Conservation (phyloP, 2,888 invertebrate genomes). For the Orthosia gothica region DNA sequence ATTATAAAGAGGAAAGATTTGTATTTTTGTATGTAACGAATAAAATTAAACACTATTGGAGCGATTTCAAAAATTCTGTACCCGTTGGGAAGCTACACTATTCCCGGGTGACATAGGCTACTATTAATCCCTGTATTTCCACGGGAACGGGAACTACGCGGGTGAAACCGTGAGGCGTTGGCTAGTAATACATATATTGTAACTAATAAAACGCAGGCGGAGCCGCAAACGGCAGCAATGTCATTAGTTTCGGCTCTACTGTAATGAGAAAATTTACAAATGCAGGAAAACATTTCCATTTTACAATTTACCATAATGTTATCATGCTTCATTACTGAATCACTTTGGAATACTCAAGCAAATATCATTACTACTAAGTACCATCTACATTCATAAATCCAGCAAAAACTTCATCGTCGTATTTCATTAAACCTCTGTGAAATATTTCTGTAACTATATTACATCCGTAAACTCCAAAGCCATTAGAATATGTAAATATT, state of each 20-base stretch:
- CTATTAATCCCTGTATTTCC: too few species aligned
- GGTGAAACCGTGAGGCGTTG: too few species aligned
- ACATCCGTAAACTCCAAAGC: slow-evolving; percentile 31
- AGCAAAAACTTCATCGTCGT: slow-evolving; percentile 26
- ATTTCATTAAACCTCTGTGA: slow-evolving; percentile 28
- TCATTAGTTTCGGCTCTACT: slow-evolving; percentile 14
- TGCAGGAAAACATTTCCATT: background rate
- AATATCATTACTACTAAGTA: slow-evolving; percentile 20
- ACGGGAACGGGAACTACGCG: too few species aligned
- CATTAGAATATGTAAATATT: slow-evolving; percentile 47
- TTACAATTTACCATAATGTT: background rate
- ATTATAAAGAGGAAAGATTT: too few species aligned
- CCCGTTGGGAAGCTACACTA: too few species aligned
- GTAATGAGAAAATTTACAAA: slow-evolving; percentile 25
- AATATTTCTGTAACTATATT: slow-evolving; percentile 31
- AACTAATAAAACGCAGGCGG: too few species aligned
- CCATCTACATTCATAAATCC: slow-evolving; percentile 15
- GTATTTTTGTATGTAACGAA: too few species aligned
- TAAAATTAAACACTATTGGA: too few species aligned
- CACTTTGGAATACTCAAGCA: slow-evolving; percentile 8
- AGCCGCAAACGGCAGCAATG: background rate
- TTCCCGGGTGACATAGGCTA: too few species aligned
- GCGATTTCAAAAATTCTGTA: too few species aligned
- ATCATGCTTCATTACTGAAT: slow-evolving; percentile 7
- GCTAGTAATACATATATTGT: too few species aligned